Evolutionary conservation across 2,797 vertebrate species (phyloP), one percentile per base, ranked within the genome.

Genomic region (Hephaestus fuliginosus): DNA sequence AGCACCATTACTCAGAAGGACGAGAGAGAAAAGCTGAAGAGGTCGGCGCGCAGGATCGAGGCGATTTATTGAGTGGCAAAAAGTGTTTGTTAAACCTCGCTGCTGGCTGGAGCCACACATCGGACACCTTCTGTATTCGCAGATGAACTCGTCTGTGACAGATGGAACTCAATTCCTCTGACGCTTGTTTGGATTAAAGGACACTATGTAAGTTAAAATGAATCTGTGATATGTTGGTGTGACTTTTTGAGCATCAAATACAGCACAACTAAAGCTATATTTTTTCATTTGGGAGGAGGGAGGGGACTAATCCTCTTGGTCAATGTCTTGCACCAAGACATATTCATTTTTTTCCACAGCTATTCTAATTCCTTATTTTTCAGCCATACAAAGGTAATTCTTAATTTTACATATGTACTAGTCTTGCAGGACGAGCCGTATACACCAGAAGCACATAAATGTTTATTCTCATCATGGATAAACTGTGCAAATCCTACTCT

Each of bases 1-100:
- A 70, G 46, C 17, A 0, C n/a, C 62, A 69, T 84, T 61, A 79
- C 48, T 81, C 75, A 86, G 65, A 52, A 56, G 66, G 71, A 70
- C 52, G 8, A 75, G 28, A 75, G 28, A 65, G 44, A 44, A 3
- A 0, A 58, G 18, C 22, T 1, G 22, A 80, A 74, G 3, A 58
- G 48, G 30, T 13, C 66, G 18, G 48, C 9, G 41, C 39, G 51
- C 55, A 28, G 52, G 28, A 69, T 46, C n/a, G 18, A 12, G 46
- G 57, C 52, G 18, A 69, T 36, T 3, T 65, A 81, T n/a, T 14
- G 41, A 55, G 49, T 6, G 3, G 20, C 30, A 30, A 55, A 67
- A 70, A 41, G 1, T 60, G 57, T 69, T 76, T 66, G 13, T 62
- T 64, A 70, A 25, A 69, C 55, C 3, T 70, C 20, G 28, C 62